Evolutionary conservation across 1,140 invertebrate species (phyloP), one percentile per base, ranked within the genome.

Genomic region (Luehdorfia chinensis): DNA sequence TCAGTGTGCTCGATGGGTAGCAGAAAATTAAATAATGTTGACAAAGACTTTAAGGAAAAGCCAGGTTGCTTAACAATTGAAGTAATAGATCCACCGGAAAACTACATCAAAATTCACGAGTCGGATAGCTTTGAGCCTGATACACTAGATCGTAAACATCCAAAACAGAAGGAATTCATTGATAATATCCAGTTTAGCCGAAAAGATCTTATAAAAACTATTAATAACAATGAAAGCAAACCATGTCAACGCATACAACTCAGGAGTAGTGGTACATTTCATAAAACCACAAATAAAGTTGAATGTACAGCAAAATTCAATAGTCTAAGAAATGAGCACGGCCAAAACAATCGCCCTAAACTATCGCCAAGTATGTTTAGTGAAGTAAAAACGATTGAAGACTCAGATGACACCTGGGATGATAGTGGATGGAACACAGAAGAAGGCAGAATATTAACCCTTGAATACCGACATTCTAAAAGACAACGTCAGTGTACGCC

Each of bases 51-150:
- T 46, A 87, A 91, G 41, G 79, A 79, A 9, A 90, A 91, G 51
- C 91, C 91, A 2, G 92, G 93, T 1, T 92, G 91, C 56, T 71
- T 94, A 30, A 92, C 94, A 9, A 96, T 96, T 47, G 93, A 94
- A 76, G 92, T 95, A 0, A 91, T 93, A 71, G 93, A 93, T 68
- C 90, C 91, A 0, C 89, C 92, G 1, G 89, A 91, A 60, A 91
- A 92, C 67, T 92, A 93, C 50, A 90, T 92, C 1, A 89, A 89
- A 61, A 89, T 91, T 7, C 90, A 92, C 32, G 92, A 93, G 51
- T 92, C 91, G 1, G 94, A 95, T 53, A 88, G 88, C 43, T 95
- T 94, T 63, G 94, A 96, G 70, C 94, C 94, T 0, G 94, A 96
- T 58, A 96, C 94, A 0, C 75, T 95, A 14, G 94, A 95, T 65